Evolutionary conservation across 2,113 vertebrate genomes (phyloP), one percentile per base, ranked within the genome.

Genomic region (Erinaceus europaeus): DNA sequence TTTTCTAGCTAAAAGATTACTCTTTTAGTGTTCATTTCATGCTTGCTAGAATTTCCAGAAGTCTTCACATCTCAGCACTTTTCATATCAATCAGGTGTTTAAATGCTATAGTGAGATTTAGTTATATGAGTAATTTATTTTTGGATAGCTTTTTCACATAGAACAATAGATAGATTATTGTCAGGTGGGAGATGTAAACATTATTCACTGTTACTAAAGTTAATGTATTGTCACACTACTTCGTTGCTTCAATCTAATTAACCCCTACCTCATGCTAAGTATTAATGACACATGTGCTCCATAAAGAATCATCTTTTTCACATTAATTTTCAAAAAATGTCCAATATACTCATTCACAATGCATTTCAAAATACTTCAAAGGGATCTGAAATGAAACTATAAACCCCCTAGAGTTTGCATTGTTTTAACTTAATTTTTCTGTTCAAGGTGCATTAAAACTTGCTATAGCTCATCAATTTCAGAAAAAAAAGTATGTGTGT

Each of bases 61-160:
- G 23, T 65, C n/a, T 85, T 80, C 14, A 82, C 82, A 86, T n/a
- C 61, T 11, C 74, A 27, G 12, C 12, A 52, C 6, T 77, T 64
- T 81, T 84, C 40, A 55, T 27, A 53, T 59, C 14, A 87, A 15
- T 46, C 64, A 91, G 15, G 7, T 73, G 14, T 10, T 67, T 38
- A 75, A 82, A 57, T 57, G 4, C 2, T 77, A 1, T 65, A 59
- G 55, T 61, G 6, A 55, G 7, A 59, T 74, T 89, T 74, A 65
- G 80, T 55, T 89, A 84, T 87, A 9, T 53, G 50, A 79, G 80
- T 27, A 83, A 36, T 79, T 88, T 61, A 65, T 53, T 67, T 61
- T 73, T n/a, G 46, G 20, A 13, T 55, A 20, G 20, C 9, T 76
- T 20, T 93, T 23, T 84, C 34, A 91, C 1, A 29, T 55, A 14